Conservation (phyloP, 2,113 vertebrate genomes). For the Pungitius pungitius region DNA sequence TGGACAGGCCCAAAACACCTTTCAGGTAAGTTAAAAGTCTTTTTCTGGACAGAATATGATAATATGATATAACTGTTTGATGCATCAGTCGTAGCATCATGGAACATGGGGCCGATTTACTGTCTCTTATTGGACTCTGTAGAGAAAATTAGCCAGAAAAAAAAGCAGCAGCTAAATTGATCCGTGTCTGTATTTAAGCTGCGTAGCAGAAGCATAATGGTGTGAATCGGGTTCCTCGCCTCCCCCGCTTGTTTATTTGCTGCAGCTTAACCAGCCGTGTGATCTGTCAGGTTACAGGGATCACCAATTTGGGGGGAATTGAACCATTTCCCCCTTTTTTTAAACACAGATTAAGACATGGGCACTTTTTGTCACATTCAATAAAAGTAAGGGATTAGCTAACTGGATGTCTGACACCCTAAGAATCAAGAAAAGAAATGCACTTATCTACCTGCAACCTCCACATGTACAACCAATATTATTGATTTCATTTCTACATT, state of each 20-base stretch:
- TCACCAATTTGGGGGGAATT: background rate
- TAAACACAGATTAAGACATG: constrained; percentile 18
- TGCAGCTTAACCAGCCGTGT: constrained; percentile 42
- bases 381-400: constrained; percentile 5
- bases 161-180: constrained; percentile 44
- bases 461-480: background rate
- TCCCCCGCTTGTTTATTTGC: constrained; percentile 46
- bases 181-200: constrained; percentile 56
- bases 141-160: constrained; percentile 48
- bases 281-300: constrained; percentile 36
- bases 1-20: constrained; percentile 19
- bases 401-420: background rate
- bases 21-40: constrained; percentile 26
- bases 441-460: background rate
- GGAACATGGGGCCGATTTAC: constrained; percentile 39
- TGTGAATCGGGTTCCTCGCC: constrained; percentile 30
- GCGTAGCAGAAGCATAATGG: constrained; percentile 43
- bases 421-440: background rate
- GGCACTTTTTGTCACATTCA: constrained; percentile 15
- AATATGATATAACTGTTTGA: constrained; percentile 18
- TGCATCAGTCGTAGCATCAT: constrained; percentile 25
- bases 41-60: constrained; percentile 16
- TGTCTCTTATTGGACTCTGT: constrained; percentile 48
- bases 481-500: background rate
- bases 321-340: background rate